Conservation (phyloP, 2,888 invertebrate genomes). For the Drosophila formosana region DNA sequence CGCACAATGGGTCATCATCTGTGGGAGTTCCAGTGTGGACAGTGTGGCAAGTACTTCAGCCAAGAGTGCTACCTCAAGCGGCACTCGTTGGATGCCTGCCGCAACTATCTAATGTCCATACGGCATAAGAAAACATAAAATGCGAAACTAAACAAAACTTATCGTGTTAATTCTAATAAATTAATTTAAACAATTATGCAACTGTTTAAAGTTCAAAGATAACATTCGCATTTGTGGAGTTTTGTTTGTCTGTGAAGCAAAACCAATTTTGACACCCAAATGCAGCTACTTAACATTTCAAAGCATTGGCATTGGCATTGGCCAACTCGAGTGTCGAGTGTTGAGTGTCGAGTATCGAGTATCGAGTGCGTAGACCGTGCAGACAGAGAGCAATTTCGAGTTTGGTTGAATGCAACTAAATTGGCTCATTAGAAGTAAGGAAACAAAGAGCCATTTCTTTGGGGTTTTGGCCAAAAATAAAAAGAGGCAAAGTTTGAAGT, state of each 20-base stretch:
- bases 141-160: background rate
- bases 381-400: constrained; percentile 65
- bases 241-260: background rate
- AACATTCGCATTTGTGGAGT: too few species aligned
- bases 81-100: constrained; percentile 88
- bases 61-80: constrained; percentile 89
- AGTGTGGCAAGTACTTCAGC: constrained; percentile 90
- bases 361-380: background rate
- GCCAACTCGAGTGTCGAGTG: constrained; percentile 40
- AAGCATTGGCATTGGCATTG: constrained; percentile 70
- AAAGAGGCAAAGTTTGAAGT: constrained; percentile 64
- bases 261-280: constrained; percentile 19
- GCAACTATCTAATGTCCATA: constrained; percentile 85
- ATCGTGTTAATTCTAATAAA: background rate
- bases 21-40: constrained; percentile 89
- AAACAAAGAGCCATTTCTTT: constrained; percentile 58
- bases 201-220: background rate
- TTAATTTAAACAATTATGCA: constrained; percentile 18
- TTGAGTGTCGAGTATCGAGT: constrained; percentile 60
- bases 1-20: constrained; percentile 89
- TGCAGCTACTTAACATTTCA: constrained; percentile 69
- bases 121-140: constrained; percentile 15
- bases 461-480: constrained; percentile 5
- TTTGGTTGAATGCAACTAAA: constrained; percentile 75
- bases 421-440: constrained; percentile 79